A percentile compares a stretch with the other conserved stretches of the same genome.
Conservation (phyloP, 2,888 invertebrate species). For the Spilarctia lutea region DNA sequence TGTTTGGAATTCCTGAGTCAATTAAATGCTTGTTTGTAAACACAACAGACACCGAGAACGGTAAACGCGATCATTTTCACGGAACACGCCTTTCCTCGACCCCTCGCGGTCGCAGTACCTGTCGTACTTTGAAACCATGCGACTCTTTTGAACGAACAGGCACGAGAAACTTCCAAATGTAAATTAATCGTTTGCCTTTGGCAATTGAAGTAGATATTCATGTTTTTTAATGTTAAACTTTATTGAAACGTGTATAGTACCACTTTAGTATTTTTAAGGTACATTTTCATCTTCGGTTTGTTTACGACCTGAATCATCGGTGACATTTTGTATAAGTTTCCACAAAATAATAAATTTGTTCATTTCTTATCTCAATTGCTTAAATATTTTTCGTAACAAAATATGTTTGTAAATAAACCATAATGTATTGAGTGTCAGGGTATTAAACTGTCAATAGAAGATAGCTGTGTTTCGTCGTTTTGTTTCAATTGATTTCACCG, state of each 20-base stretch:
- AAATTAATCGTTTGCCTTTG: slow-evolving; percentile 48
- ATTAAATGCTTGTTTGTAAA: slow-evolving; percentile 82
- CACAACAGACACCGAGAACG: slow-evolving; percentile 68
- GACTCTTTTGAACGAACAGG: slow-evolving; percentile 60
- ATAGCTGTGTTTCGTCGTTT: slow-evolving; percentile 42
- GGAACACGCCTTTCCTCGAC: slow-evolving; percentile 67
- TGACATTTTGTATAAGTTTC: background rate
- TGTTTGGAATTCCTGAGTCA: slow-evolving; percentile 81
- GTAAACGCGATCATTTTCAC: slow-evolving; percentile 70
- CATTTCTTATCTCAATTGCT: background rate
- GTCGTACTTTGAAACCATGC: slow-evolving; percentile 61
- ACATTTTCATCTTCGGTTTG: background rate
- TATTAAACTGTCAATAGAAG: slow-evolving; percentile 33
- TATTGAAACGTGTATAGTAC: background rate
- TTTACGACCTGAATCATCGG: background rate
- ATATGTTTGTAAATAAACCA: slow-evolving; percentile 24
- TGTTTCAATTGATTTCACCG: slow-evolving; percentile 49
- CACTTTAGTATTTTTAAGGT: background rate
- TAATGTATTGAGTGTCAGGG: slow-evolving; percentile 30
- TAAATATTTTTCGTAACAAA: background rate
- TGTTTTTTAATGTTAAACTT: background rate
- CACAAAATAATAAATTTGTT: background rate
- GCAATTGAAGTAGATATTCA: slow-evolving; percentile 30
- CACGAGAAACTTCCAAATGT: slow-evolving; percentile 51
- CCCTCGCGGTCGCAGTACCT: slow-evolving; percentile 40